Base-by-base conservation (phyloP, 1,140 invertebrate species). In the Pseudomyrmex flavicornis region DNA sequence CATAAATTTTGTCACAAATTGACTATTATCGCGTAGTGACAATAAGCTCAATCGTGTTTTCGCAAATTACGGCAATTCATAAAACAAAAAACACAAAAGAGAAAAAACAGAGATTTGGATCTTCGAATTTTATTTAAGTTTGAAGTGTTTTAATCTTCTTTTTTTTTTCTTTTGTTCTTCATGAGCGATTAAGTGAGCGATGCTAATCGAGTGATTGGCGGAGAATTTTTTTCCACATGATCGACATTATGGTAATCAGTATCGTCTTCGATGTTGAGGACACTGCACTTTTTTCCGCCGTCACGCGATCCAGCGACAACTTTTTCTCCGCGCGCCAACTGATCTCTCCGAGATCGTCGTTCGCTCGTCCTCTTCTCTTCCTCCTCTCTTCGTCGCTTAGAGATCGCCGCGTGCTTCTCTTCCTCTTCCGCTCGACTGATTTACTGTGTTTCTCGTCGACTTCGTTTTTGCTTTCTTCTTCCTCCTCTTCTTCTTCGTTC, bases 201-300 rank as follows among this genome's bases (percentile, higher is more conserved):
- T 7, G 35, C 35, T 35, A 35, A 35, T 35, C 20, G 7, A 35
- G 35, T 5, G 4, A 35, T 35, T 7, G 7, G 35, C 35, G 5
- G 0, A 35, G 5, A 35, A 4, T 7, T 7, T 35, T 35, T 35
- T 35, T 35, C 35, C 35, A 7, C 35, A 7, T 0, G 35, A 35
- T 7, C 35, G 35, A 35, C 35, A 35, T 35, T 35, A 35, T 7
- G 5, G 35, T 35, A 35, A 35, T 26, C 26, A 1, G 22, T 35
- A 35, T 5, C 35, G 35, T 35, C 5, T 7, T 35, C 35, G 7
- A 35, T 7, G 35, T 35, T 35, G 82, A 77, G 82, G 82, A 66
- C 73, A 20, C 77, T 83, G 82, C 82, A 83, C 82, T 77, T 83
- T 75, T 68, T 68, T 77, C 61, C 62, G 17, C 10, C 48, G 50